Evolutionary conservation across 2,113 vertebrate genomes (phyloP).

Genomic region (Lipophrys pholis): DNA sequence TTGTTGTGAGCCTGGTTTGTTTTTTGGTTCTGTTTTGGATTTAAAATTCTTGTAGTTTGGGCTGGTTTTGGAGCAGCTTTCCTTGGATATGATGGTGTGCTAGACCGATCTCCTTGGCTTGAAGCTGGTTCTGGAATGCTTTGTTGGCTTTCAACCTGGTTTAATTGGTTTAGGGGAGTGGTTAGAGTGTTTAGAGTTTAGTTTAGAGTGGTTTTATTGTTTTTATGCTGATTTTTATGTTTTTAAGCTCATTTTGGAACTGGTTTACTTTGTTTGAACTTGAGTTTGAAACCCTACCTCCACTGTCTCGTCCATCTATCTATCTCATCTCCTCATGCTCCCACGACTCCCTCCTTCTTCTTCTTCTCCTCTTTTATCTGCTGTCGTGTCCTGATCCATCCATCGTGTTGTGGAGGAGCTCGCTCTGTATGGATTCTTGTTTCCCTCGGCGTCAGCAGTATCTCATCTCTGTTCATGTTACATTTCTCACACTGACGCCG

Average conservation of each 20-base stretch:
- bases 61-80: too few relatives aligned
- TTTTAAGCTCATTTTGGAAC: not conserved
- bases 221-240: not conserved
- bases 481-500: conserved; percentile 47
- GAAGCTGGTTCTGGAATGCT: not conserved
- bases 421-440: conserved; percentile 47
- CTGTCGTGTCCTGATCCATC: conserved; percentile 3
- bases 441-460: conserved; percentile 54
- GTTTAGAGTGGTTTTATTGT: not conserved
- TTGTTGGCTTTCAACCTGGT: not conserved
- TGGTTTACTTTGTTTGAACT: not conserved
- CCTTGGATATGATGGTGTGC: too few relatives aligned
- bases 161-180: not conserved
- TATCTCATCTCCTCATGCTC: conserved; percentile 1
- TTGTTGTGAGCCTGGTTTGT: too few relatives aligned
- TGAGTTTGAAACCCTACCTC: not conserved
- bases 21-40: too few relatives aligned
- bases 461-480: conserved; percentile 16
- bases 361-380: conserved; percentile 43
- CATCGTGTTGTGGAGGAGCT: conserved; percentile 8
- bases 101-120: not conserved
- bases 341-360: conserved; percentile 2
- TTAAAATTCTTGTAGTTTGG: too few relatives aligned
- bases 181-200: too few relatives aligned
- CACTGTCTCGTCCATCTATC: not conserved